Conservation (phyloP, 2,888 invertebrate species). For the Holacanthella duospinosa region DNA sequence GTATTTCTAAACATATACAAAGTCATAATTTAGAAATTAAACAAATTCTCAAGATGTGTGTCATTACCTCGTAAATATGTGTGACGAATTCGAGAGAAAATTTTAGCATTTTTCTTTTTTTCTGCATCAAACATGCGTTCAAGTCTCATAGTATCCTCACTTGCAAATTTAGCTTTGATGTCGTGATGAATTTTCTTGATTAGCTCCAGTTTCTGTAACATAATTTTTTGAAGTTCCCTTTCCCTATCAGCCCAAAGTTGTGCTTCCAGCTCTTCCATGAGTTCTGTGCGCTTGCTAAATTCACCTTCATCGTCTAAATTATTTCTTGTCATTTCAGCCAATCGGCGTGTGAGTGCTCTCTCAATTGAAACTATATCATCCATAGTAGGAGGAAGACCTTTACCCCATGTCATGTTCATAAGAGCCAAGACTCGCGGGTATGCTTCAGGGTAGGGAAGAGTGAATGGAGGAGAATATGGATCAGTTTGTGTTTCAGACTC, state of each 20-base stretch:
- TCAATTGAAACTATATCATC: constrained; percentile 57
- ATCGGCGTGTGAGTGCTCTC: constrained; percentile 54
- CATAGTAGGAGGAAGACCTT: constrained; percentile 53
- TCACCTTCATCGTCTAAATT: constrained; percentile 47
- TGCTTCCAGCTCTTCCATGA: constrained; percentile 67
- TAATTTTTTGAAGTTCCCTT: constrained; percentile 60
- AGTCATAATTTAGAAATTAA: neutral
- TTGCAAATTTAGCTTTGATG: constrained; percentile 45
- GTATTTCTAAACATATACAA: neutral
- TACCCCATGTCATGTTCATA: constrained; percentile 53
- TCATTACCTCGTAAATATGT: constrained; percentile 38
- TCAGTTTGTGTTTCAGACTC: constrained; percentile 66
- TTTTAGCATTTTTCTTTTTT: constrained; percentile 49
- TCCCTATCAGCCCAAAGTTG: constrained; percentile 76
- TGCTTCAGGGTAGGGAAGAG: constrained; percentile 43
- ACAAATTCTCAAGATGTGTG: neutral
- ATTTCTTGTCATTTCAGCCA: constrained; percentile 53
- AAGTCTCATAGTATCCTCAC: constrained; percentile 44
- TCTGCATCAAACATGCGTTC: constrained; percentile 47
- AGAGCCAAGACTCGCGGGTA: constrained; percentile 57
- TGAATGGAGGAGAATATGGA: constrained; percentile 62
- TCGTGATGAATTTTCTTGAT: constrained; percentile 54
- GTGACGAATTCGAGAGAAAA: constrained; percentile 49
- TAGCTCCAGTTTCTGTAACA: constrained; percentile 57
- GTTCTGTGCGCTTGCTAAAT: constrained; percentile 51